A percentile compares a stretch with the other conserved stretches of the same genome.
Evolutionary conservation across 2,113 vertebrate species (phyloP).

Genomic region (Picathartes gymnocephalus): DNA sequence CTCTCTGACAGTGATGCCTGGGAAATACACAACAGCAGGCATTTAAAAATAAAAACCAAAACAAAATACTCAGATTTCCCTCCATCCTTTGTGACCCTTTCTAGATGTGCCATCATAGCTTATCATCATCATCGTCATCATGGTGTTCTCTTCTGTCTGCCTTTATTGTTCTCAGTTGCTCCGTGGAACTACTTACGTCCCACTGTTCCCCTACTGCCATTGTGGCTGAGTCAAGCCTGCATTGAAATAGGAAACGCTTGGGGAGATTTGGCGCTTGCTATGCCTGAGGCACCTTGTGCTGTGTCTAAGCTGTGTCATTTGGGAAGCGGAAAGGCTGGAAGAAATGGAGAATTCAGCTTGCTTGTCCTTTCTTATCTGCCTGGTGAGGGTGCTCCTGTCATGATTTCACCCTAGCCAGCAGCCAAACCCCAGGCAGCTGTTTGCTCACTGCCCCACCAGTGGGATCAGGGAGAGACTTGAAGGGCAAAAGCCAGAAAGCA

Average conservation of each 20-base stretch:
- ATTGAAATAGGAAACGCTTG: neutral
- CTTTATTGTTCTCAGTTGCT: neutral
- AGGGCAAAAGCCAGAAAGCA: neutral
- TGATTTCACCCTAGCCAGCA: neutral
- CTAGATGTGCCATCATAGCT: rapidly evolving
- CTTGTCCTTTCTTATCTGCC: neutral
- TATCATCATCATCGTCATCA: neutral
- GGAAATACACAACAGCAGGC: neutral
- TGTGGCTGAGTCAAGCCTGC: neutral
- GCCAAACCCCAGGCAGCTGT: neutral
- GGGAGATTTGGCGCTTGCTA: neutral
- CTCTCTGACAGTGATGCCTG: neutral
- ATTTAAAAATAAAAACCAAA: neutral
- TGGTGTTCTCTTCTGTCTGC: neutral
- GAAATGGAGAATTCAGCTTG: neutral
- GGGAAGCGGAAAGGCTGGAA: neutral
- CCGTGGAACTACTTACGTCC: rapidly evolving
- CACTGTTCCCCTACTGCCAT: neutral
- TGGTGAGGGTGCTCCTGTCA: neutral
- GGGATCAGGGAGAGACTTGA: rapidly evolving
- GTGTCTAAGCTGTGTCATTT: neutral
- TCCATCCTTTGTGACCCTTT: neutral
- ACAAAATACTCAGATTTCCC: neutral
- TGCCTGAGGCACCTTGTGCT: neutral
- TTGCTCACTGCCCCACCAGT: neutral